Evolutionary conservation across 2,113 vertebrate species (phyloP), one percentile per base, ranked within the genome.

Genomic region (Ivindomyrus marchei): DNA sequence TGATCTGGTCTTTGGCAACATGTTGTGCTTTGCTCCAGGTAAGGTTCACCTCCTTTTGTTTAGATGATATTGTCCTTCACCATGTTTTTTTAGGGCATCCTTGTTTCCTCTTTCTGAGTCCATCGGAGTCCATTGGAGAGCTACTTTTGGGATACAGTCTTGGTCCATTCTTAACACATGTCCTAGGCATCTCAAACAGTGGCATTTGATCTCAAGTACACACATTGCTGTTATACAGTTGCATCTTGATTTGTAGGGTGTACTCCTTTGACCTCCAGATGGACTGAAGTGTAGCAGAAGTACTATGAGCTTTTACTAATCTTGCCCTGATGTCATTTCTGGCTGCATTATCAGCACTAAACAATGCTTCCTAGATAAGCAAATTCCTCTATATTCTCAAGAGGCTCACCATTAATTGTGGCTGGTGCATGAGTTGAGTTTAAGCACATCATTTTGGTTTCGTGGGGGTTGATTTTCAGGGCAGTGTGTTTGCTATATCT

Each of bases 161-260:
- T 62, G 36, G 13, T 21, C 21, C 47, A 53, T 66, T 52, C 83
- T 85, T 85, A 85, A 24, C 9, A 46, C 39, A 85, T n/a, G 19
- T 19, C 42, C 80, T 47, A 24, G 13, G 15, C 80, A 85, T 85
- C 80, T 85, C 80, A 46, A 47, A n/a, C 7, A 45, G 31, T 42
- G 36, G 17, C 13, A 17, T 46, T 42, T 19, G 42, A 85, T 85
- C 80, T 85, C 42, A 85, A 85, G 80, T 36, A 36, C 31, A 36
- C 1, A 89, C 88, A 89, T 89, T 91, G 84, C 88, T 89, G 85
- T 91, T 89, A n/a, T 89, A 89, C 15, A 87, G 15, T 50, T 19
- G 13, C 27, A 74, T 19, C 88, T 89, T 90, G 45, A 84, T 91
- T 31, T 74, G 52, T n/a, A 89, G 47, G 49, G 45, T 91, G 45